Evolutionary conservation across 2,888 invertebrate genomes (phyloP).

Genomic region (Agelastica alni): DNA sequence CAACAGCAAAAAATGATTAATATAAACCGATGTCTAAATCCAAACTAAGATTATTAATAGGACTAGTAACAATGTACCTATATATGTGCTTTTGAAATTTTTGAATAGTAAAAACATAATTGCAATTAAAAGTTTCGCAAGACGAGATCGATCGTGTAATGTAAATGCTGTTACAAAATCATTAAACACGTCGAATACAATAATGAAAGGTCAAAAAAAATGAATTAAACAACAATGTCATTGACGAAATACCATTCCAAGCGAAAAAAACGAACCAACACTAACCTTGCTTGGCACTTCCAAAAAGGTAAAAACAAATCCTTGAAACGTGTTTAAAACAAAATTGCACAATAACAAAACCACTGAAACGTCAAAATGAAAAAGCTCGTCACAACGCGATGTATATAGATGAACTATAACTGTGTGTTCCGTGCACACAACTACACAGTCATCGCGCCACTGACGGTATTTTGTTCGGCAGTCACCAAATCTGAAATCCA

Average conservation of each 20-base stretch:
- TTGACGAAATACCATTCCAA: slow-evolving; percentile 25
- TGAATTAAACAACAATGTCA: slow-evolving; percentile 34
- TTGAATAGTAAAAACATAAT: neutral
- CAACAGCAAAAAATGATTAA: too few relatives aligned
- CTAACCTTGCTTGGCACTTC: slow-evolving; percentile 33
- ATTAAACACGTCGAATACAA: slow-evolving; percentile 14
- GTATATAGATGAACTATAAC: slow-evolving; percentile 25
- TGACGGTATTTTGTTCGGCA: slow-evolving; percentile 25
- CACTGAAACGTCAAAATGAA: slow-evolving; percentile 28
- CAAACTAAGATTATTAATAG: too few relatives aligned
- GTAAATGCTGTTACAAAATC: slow-evolving; percentile 21
- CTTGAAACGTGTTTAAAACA: slow-evolving; percentile 24
- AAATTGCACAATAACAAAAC: slow-evolving; percentile 31
- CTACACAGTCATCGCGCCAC: slow-evolving; percentile 39
- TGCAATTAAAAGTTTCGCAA: slow-evolving; percentile 15
- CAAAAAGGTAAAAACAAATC: slow-evolving; percentile 29
- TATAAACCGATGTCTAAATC: too few relatives aligned
- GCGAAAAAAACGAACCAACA: slow-evolving; percentile 6
- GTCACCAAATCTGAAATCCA: slow-evolving; percentile 33
- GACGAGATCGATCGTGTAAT: slow-evolving; percentile 9
- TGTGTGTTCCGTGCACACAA: slow-evolving; percentile 31
- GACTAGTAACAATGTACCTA: too few relatives aligned
- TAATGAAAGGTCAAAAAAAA: slow-evolving; percentile 35
- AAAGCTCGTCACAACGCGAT: slow-evolving; percentile 28
- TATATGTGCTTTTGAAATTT: too few relatives aligned